Evolutionary conservation across 2,113 vertebrate genomes (phyloP).

Genomic region (Lagenorhynchus albirostris): DNA sequence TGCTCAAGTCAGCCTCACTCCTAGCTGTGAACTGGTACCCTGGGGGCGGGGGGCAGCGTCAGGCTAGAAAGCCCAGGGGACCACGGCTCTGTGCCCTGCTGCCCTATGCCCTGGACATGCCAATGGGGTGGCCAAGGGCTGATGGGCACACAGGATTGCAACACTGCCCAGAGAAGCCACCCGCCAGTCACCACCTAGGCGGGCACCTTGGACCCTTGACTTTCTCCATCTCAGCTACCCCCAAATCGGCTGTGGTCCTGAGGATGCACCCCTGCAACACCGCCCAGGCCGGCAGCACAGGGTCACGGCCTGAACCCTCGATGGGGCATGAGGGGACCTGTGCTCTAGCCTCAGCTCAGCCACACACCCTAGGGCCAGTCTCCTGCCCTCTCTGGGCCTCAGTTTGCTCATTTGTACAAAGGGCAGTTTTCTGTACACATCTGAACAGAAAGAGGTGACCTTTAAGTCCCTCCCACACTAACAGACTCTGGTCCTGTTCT

Average conservation of each 20-base stretch:
- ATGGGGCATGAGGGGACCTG: neutral
- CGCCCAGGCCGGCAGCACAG: neutral
- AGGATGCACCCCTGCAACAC: neutral
- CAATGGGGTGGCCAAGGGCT: neutral
- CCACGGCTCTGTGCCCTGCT: neutral
- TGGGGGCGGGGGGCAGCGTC: neutral
- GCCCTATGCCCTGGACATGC: neutral
- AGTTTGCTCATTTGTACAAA: neutral
- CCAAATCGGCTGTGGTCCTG: neutral
- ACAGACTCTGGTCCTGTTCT: neutral
- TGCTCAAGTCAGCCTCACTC: neutral
- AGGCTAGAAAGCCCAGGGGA: neutral
- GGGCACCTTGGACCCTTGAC: neutral
- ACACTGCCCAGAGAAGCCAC: neutral
- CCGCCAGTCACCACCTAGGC: rapidly evolving
- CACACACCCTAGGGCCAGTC: neutral
- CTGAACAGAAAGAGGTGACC: neutral
- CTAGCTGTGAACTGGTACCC: neutral
- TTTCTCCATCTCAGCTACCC: neutral
- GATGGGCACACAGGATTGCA: neutral
- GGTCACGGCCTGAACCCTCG: neutral
- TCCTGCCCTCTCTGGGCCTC: neutral
- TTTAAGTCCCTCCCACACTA: neutral
- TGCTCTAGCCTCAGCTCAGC: neutral
- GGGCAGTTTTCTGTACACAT: neutral